Conservation (phyloP, 2,113 vertebrate species). For the Tympanuchus pallidicinctus region DNA sequence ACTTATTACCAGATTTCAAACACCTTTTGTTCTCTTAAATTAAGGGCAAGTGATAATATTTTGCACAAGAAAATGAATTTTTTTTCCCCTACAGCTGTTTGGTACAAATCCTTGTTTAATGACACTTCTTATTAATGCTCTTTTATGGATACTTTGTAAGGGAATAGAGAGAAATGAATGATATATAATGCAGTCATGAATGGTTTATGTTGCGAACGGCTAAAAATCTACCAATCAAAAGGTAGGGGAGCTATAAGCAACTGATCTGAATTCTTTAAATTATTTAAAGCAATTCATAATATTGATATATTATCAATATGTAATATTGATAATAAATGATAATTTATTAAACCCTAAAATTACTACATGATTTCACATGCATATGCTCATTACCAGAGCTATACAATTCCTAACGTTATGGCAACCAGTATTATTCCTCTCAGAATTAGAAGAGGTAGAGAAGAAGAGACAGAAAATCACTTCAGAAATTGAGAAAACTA, state of each 20-base stretch:
- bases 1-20: not conserved
- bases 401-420: not conserved
- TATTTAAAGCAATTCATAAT: not conserved
- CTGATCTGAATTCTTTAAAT: not conserved
- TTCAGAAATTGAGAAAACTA: not conserved
- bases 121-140: not conserved
- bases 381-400: not conserved
- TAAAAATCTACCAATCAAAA: not conserved
- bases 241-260: not conserved
- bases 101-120: not conserved
- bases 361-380: not conserved
- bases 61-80: not conserved
- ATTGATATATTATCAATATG: too few relatives aligned
- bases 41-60: not conserved
- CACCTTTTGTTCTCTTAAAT: not conserved
- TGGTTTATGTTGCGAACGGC: fast-evolving
- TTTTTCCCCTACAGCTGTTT: not conserved
- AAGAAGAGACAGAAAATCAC: not conserved
- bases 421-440: not conserved
- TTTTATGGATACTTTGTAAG: not conserved
- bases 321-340: too few relatives aligned
- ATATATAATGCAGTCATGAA: not conserved
- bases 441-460: not conserved
- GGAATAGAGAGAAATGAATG: not conserved
- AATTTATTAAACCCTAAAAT: not conserved